Base-by-base conservation (phyloP, 2,113 vertebrate species). In the Centropristis striata region DNA sequence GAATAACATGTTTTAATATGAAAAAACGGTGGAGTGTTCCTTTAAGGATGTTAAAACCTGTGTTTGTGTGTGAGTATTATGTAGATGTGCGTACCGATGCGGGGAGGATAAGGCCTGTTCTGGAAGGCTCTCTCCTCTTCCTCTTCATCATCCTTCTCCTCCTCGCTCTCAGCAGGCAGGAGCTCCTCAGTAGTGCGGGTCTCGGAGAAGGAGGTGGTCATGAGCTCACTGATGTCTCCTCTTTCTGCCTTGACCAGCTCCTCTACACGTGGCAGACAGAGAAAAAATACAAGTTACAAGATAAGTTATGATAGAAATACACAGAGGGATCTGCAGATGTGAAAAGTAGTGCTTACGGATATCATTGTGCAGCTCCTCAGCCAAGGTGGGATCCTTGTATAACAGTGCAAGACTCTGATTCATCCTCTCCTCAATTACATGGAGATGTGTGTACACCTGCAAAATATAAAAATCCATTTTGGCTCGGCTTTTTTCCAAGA, bases 371-470 rank as follows among this genome's bases (percentile, higher is more conserved):
- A 98, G 94, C 67, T 96, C 95, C 71, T 96, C 94, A 1, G 95
- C 95, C 77, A 97, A 91, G 2, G 73, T 92, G 0, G 96, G 96
- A 76, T 96, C 96, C 76, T 97, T 96, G 87, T 97, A 96, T 0
- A 97, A 95, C 69, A 97, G 89, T 1, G 95, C 96, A 80, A 98
- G 90, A 60, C 97, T 97, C 92, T 98, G 97, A 85, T 98, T 97
- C 96, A 98, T 96, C 66, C 97, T 93, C 73, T 98, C 97, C 83
- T 97, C 96, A 10, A 98, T 97, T 54, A 98, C 96, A 51, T 96
- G 96, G 9, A 97, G 96, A 73, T 97, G 97, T 39, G 96, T 97
- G 82, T 97, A 96, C 13, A 98, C 97, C 97, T 98, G 88, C 13
- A 73, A 78, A 67, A 55, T 25, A 49, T 16, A 21, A 21, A 58